These are phyloP conservation scores for Mythimna ferrago DNA, from an alignment of 2,888 invertebrate species.

Conservation along the genomic window DNA sequence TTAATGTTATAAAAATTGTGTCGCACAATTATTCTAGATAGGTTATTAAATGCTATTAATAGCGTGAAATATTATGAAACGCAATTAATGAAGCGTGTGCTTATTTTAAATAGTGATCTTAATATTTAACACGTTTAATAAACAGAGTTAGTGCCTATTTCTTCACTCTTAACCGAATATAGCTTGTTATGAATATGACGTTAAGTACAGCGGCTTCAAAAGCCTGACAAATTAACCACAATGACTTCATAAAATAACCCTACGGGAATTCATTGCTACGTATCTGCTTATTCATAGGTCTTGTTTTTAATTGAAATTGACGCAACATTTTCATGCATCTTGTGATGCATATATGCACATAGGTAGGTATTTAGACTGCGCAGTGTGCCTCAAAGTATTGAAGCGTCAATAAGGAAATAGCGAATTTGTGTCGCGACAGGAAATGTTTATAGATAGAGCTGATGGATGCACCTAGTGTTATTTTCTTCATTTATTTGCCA, in stretches of 20 bases:
- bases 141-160: background rate
- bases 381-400: slow-evolving; percentile 21
- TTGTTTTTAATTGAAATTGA: slow-evolving; percentile 2
- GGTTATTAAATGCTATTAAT: background rate
- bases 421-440: slow-evolving; percentile 32
- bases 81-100: background rate
- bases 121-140: background rate
- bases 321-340: slow-evolving; percentile 9
- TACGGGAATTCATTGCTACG: slow-evolving; percentile 6
- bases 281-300: background rate
- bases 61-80: background rate
- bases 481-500: background rate
- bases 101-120: background rate
- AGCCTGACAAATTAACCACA: slow-evolving; percentile 10
- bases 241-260: slow-evolving; percentile 21
- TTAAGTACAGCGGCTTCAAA: background rate
- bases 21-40: background rate
- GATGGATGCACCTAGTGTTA: background rate
- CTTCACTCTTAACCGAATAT: background rate
- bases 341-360: background rate
- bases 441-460: slow-evolving; percentile 13
- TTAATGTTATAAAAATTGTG: no score
- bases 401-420: slow-evolving; percentile 25
- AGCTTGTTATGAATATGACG: background rate
- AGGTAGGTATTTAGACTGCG: background rate